phyloP scores from a whole-genome alignment of 2,888 invertebrate species.

The Leucophenga montana region DNA sequence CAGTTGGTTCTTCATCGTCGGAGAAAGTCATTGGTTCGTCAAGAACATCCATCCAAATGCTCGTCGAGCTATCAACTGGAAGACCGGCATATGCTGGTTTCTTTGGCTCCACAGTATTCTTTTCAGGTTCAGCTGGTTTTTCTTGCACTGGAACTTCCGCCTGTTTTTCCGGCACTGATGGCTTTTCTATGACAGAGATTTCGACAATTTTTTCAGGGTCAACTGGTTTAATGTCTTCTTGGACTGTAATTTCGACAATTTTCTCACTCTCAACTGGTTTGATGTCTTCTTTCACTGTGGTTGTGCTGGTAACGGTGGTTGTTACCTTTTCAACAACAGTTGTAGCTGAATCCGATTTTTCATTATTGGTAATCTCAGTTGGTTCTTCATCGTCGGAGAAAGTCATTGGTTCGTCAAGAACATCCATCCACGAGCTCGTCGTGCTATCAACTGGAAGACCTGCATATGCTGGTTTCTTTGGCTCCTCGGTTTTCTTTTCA shows the following conservation, averaged over 20 bases:
- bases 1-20: slow-evolving; percentile 51
- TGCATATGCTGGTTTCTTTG: slow-evolving; percentile 2
- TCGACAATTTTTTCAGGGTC: too few species aligned
- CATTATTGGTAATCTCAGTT: background rate
- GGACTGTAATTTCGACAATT: slow-evolving; percentile 8
- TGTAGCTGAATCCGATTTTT: slow-evolving; percentile 29
- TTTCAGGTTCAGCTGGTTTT: background rate
- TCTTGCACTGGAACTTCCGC: background rate
- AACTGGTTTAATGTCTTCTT: slow-evolving; percentile 8
- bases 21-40: slow-evolving; percentile 46
- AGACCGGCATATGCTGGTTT: slow-evolving; percentile 53
- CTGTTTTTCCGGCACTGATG: background rate
- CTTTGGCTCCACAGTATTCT: slow-evolving; percentile 33
- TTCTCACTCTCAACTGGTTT: slow-evolving; percentile 51
- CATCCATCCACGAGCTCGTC: too few species aligned
- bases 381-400: too few species aligned
- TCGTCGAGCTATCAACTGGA: slow-evolving; percentile 41
- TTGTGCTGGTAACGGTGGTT: slow-evolving; percentile 17
- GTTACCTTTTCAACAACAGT: slow-evolving; percentile 23
- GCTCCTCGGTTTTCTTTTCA: background rate
- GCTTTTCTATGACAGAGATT: background rate
- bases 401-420: too few species aligned
- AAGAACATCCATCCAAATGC: slow-evolving; percentile 58
- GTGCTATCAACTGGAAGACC: too few species aligned
- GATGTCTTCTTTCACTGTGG: slow-evolving; percentile 39